Conservation (phyloP, 1,140 invertebrate genomes). For the honey bee (Apis mellifera) region Amel_HAv3.1 CM009943.2:4573501-4574000, state of each 20-base stretch:
- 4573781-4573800: not conserved
- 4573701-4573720: not conserved
- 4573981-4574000: constrained; percentile 58
- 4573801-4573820: not conserved
- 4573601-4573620: constrained; percentile 32
- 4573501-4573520: not conserved
- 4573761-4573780: too few relatives aligned
- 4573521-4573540: constrained; percentile 12
- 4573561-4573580: constrained; percentile 8
- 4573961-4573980: not conserved
- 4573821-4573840: not conserved
- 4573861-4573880: not conserved
- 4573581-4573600: constrained; percentile 6
- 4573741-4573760: too few relatives aligned
- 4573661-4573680: not conserved
- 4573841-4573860: not conserved
- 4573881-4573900: too few relatives aligned
- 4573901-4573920: too few relatives aligned
- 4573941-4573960: not conserved
- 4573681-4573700: not conserved
- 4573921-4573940: not conserved
- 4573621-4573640: constrained; percentile 22
- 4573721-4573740: not conserved
- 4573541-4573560: constrained; percentile 9
- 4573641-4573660: constrained; percentile 15